Conservation (phyloP, 2,113 vertebrate genomes). For the Dromas ardeola region DNA sequence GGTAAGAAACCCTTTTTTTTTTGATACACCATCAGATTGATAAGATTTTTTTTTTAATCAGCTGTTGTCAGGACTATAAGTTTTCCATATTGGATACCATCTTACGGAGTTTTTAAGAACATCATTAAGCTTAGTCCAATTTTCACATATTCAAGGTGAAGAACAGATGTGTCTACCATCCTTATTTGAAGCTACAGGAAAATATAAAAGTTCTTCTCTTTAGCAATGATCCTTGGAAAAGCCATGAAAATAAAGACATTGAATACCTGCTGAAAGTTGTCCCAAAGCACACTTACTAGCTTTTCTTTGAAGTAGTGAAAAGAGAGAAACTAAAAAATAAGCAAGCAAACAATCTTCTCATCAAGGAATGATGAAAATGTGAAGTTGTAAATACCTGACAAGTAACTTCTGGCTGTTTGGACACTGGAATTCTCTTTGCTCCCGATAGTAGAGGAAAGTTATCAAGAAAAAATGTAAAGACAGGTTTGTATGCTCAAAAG, state of each 20-base stretch:
- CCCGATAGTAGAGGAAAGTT: neutral
- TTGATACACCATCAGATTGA: accelerated
- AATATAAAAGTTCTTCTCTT: neutral
- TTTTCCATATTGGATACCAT: neutral
- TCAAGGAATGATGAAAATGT: constrained; percentile 50
- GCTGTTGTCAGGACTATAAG: neutral
- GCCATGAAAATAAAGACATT: neutral
- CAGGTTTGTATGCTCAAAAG: neutral
- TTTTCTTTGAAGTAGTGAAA: neutral
- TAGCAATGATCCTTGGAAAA: neutral
- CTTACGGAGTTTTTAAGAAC: neutral
- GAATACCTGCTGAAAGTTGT: neutral
- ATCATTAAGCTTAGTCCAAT: neutral
- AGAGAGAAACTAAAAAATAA: neutral
- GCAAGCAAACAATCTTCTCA: neutral
- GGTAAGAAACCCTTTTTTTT: neutral
- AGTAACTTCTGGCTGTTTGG: neutral
- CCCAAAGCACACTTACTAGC: neutral
- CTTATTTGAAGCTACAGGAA: neutral
- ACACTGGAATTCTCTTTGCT: neutral
- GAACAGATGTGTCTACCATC: accelerated
- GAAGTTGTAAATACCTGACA: constrained; percentile 46
- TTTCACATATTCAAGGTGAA: neutral
- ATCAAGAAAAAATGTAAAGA: neutral
- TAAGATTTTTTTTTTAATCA: neutral